Evolutionary conservation across 1,140 invertebrate genomes (phyloP).

Genomic region (Cotesia typhae): DNA sequence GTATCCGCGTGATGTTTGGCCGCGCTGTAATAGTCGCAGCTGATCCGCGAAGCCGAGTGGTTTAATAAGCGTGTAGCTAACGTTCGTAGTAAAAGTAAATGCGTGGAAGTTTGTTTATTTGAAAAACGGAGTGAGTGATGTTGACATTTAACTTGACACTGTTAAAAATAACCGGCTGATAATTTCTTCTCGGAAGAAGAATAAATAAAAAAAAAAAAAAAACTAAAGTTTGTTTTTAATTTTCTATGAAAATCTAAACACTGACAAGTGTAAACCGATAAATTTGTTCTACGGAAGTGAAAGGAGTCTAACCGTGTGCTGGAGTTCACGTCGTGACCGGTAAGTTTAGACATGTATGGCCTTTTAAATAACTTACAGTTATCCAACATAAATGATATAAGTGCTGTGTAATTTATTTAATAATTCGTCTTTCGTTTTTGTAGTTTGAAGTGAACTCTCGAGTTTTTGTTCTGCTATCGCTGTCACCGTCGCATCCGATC

Average conservation of each 20-base stretch:
- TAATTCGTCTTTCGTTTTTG: too few species aligned
- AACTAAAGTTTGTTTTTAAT: too few species aligned
- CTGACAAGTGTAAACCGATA: not conserved
- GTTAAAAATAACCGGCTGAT: too few species aligned
- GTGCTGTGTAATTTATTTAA: too few species aligned
- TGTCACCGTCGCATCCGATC: too few species aligned
- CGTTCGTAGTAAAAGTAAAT: not conserved
- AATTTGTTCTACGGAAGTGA: constrained; percentile 16
- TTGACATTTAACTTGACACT: too few species aligned
- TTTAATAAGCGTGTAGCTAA: not conserved
- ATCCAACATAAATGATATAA: not conserved
- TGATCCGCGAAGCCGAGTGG: constrained; percentile 50
- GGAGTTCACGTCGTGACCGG: constrained; percentile 20
- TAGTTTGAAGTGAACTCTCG: too few species aligned
- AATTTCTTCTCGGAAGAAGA: too few species aligned
- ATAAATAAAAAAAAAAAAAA: too few species aligned
- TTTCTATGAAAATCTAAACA: not conserved
- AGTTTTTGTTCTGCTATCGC: too few species aligned
- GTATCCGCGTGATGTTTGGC: constrained; percentile 17
- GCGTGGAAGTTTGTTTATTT: not conserved
- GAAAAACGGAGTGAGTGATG: too few species aligned
- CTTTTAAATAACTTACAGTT: not conserved
- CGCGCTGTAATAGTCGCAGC: constrained; percentile 51
- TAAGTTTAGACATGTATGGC: constrained; percentile 30
- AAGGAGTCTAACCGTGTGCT: constrained; percentile 22